These are phyloP conservation scores for Aphelenchoides fujianensis DNA, from an alignment of 1,140 invertebrate genomes.

Conservation along the genomic window DNA sequence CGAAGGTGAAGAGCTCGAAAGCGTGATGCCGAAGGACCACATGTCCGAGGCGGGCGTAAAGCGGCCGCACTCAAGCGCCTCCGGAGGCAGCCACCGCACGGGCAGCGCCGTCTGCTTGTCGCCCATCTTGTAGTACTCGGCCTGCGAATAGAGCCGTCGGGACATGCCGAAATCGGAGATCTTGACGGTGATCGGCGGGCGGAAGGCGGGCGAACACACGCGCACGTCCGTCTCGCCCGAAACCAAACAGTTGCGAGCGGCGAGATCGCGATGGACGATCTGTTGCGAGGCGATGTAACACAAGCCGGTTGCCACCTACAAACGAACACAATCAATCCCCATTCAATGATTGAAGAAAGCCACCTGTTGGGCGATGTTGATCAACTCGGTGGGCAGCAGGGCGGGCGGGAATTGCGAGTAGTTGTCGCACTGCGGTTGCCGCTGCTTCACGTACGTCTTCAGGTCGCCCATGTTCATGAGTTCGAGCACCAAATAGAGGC, in stretches of 20 bases:
- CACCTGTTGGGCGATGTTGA: slow-evolving; percentile 46
- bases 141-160: slow-evolving; percentile 38
- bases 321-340: too few relatives aligned
- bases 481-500: slow-evolving; percentile 40
- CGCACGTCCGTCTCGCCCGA: slow-evolving; percentile 69
- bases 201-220: slow-evolving; percentile 38
- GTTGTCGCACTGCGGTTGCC: slow-evolving; percentile 36
- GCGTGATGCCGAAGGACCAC: slow-evolving; percentile 91
- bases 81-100: slow-evolving; percentile 83
- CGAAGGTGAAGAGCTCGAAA: slow-evolving; percentile 95
- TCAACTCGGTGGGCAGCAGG: slow-evolving; percentile 30
- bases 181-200: slow-evolving; percentile 48
- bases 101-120: slow-evolving; percentile 65
- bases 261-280: slow-evolving; percentile 92
- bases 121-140: slow-evolving; percentile 67
- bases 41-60: slow-evolving; percentile 96
- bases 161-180: slow-evolving; percentile 55
- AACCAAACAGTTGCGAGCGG: slow-evolving; percentile 90
- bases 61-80: slow-evolving; percentile 89
- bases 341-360: slow-evolving; percentile 11
- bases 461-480: slow-evolving; percentile 47
- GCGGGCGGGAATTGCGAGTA: slow-evolving; percentile 49
- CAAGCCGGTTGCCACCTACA: slow-evolving; percentile 70
- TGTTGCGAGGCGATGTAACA: slow-evolving; percentile 89
- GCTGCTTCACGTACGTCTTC: slow-evolving; percentile 38